Conservation (phyloP, 2,888 invertebrate genomes). For the Drosophila cracens region DNA sequence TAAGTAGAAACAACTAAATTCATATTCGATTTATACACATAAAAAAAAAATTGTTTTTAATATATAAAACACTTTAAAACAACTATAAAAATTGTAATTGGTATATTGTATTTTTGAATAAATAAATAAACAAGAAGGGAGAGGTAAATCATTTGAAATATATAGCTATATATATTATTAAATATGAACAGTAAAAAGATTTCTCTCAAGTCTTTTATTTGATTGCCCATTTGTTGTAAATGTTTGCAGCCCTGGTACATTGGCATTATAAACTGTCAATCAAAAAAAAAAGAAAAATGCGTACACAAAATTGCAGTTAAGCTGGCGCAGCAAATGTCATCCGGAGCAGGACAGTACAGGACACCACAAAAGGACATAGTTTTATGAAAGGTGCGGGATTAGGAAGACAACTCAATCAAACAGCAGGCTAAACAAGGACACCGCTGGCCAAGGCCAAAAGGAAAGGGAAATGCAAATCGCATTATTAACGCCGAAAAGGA, state of each 20-base stretch:
- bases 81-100: not conserved
- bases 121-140: not conserved
- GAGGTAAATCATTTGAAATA: not conserved
- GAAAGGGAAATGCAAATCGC: conserved; percentile 82
- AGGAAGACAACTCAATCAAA: conserved; percentile 71
- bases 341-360: conserved; percentile 2
- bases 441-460: conserved; percentile 38
- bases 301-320: conserved; percentile 58
- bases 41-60: not conserved
- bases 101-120: not conserved
- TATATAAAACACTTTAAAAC: not conserved
- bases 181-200: not conserved
- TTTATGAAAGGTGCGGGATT: conserved; percentile 68
- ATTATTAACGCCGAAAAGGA: conserved; percentile 81
- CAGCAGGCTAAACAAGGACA: conserved; percentile 60
- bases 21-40: not conserved
- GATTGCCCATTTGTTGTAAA: not conserved
- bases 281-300: conserved; percentile 48
- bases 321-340: conserved; percentile 57
- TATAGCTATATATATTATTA: not conserved
- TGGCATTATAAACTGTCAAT: conserved; percentile 69
- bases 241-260: conserved; percentile 34
- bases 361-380: conserved; percentile 24
- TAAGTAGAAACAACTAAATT: not conserved
- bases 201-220: not conserved